A percentile compares a stretch with the other conserved stretches of the same genome.
These are phyloP conservation scores for Crocodylus rhombifer DNA, from an alignment of 2,797 vertebrate species.

Conservation along the genomic window DNA sequence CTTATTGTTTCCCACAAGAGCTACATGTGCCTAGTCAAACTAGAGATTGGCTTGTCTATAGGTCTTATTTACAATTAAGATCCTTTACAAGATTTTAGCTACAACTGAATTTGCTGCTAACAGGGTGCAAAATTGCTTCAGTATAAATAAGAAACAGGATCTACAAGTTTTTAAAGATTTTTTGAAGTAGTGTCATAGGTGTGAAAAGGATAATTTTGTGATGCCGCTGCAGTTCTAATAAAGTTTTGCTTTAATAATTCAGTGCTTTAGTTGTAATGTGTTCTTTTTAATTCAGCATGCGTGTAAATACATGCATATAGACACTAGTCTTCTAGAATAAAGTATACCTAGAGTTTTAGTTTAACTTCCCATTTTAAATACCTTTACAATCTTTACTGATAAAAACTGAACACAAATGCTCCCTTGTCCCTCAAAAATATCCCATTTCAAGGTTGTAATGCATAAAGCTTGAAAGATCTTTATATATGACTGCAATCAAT, in stretches of 20 bases:
- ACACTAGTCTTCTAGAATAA: neutral
- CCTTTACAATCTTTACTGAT: neutral
- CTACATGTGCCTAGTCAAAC: neutral
- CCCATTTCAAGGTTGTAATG: neutral
- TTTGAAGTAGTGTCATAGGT: neutral
- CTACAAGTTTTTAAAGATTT: neutral
- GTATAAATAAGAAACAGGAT: accelerated
- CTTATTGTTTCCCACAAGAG: neutral
- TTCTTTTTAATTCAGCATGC: neutral
- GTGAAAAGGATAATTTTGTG: neutral
- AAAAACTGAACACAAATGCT: neutral
- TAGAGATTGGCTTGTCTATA: neutral
- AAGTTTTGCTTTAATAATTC: neutral
- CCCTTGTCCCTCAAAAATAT: neutral
- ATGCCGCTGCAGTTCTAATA: neutral
- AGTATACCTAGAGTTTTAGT: neutral
- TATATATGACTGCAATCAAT: neutral
- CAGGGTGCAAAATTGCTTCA: neutral
- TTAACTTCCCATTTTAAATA: neutral
- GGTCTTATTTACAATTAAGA: neutral
- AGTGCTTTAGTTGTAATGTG: neutral
- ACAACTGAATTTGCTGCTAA: neutral
- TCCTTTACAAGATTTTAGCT: neutral
- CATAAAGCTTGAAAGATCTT: constrained; percentile 3
- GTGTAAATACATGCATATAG: no score